Conservation (phyloP, 2,797 vertebrate genomes). For the Benthosema pterotum region DNA sequence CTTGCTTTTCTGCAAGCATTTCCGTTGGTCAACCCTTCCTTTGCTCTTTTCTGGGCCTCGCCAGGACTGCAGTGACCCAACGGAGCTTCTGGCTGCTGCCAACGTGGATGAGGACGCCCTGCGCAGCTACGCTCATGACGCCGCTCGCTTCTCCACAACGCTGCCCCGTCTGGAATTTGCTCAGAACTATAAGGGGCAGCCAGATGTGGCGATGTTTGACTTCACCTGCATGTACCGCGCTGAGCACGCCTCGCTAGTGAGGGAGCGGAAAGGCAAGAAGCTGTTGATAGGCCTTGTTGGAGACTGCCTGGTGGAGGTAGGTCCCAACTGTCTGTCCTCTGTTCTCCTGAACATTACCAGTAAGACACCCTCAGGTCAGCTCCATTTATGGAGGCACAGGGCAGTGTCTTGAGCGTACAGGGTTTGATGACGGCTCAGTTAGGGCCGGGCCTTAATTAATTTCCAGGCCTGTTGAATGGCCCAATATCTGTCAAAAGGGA, state of each 20-base stretch:
- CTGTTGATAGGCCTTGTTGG: conserved; percentile 89
- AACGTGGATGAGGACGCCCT: conserved; percentile 86
- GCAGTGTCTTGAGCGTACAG: too few relatives aligned
- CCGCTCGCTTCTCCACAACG: conserved; percentile 88
- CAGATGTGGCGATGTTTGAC: conserved; percentile 92
- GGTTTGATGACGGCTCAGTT: too few relatives aligned
- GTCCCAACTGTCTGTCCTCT: conserved; percentile 1
- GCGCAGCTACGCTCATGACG: conserved; percentile 83
- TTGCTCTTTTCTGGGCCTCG: conserved; percentile 16
- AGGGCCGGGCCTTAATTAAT: too few relatives aligned
- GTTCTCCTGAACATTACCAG: too few relatives aligned
- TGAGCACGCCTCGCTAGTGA: conserved; percentile 88
- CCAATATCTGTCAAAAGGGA: too few relatives aligned
- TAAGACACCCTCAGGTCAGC: too few relatives aligned
- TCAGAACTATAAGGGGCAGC: conserved; percentile 70
- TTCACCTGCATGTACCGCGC: conserved; percentile 96
- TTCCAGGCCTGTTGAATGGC: too few relatives aligned
- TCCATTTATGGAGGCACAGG: too few relatives aligned
- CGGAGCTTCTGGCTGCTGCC: conserved; percentile 81
- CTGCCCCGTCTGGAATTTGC: conserved; percentile 88
- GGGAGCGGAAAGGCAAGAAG: conserved; percentile 82
- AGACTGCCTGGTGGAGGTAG: conserved; percentile 94
- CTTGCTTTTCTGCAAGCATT: too few relatives aligned
- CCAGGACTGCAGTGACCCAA: conserved; percentile 84
- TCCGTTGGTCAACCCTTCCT: not conserved